These are phyloP conservation scores for Rhingia campestris DNA, from an alignment of 2,888 invertebrate genomes.

Conservation along the genomic window DNA sequence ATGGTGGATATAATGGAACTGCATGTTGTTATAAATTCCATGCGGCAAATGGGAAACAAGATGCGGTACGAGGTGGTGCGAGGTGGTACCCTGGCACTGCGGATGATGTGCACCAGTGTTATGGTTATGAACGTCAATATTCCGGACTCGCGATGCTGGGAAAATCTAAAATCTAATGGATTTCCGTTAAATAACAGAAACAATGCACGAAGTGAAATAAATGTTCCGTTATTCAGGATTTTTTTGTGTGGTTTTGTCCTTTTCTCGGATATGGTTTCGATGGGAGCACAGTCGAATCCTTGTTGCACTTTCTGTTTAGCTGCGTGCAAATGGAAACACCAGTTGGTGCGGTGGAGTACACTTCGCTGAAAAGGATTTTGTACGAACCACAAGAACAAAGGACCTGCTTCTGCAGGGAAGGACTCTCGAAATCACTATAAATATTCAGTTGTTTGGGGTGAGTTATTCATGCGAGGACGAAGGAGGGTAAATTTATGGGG, in stretches of 20 bases:
- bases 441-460: conserved; percentile 62
- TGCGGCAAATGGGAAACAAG: conserved; percentile 53
- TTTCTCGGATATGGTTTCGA: neutral
- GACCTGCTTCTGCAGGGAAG: conserved; percentile 21
- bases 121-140: conserved; percentile 25
- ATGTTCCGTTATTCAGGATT: conserved; percentile 7
- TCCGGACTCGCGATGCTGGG: conserved; percentile 38
- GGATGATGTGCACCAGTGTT: conserved; percentile 10
- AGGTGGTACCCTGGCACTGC: conserved; percentile 52
- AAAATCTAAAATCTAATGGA: conserved; percentile 67
- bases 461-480: conserved; percentile 47
- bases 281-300: conserved; percentile 12
- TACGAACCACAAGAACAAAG: conserved; percentile 36
- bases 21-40: conserved; percentile 70
- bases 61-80: conserved; percentile 5
- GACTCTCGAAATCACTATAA: conserved; percentile 65
- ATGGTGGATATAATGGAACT: conserved; percentile 72
- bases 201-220: conserved; percentile 61
- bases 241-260: conserved; percentile 12
- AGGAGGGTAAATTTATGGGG: conserved; percentile 61
- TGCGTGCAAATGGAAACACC: conserved; percentile 37
- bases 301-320: conserved; percentile 25
- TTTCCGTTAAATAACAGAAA: conserved; percentile 71
- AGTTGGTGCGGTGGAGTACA: conserved; percentile 39
- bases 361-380: conserved; percentile 5